phyloP scores from a whole-genome alignment of 2,888 invertebrate species.

The Apodemia hepburni region DNA sequence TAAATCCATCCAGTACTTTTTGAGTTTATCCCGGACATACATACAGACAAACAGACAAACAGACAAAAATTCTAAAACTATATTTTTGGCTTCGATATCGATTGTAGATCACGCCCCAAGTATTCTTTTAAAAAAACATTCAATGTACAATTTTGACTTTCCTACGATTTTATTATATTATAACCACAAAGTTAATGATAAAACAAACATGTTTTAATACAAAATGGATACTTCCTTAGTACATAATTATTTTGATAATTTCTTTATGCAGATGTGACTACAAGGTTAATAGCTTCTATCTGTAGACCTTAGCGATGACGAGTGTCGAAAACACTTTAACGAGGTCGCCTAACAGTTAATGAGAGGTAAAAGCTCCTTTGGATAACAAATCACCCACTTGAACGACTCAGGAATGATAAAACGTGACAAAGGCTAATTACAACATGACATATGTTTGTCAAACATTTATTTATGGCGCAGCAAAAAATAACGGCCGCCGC shows the following conservation, averaged over 20 bases:
- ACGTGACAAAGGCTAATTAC: constrained; percentile 37
- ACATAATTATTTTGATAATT: constrained; percentile 4
- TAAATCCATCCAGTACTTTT: too few species aligned
- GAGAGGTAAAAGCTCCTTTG: constrained; percentile 65
- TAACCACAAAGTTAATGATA: not conserved
- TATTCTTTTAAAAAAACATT: too few species aligned
- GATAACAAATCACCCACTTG: constrained; percentile 48
- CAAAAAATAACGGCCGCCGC: constrained; percentile 15
- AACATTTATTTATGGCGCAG: constrained; percentile 16
- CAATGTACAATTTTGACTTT: too few species aligned
- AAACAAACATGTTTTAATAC: not conserved
- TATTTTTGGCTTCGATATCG: too few species aligned
- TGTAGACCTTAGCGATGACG: constrained; percentile 35
- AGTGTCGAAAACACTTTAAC: constrained; percentile 54
- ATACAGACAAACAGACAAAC: too few species aligned
- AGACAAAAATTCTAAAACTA: too few species aligned
- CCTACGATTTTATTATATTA: too few species aligned
- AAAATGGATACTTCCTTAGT: constrained; percentile 1
- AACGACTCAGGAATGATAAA: constrained; percentile 38
- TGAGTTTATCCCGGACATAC: too few species aligned
- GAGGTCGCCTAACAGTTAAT: constrained; percentile 69
- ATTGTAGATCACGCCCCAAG: too few species aligned
- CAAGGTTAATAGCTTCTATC: constrained; percentile 10
- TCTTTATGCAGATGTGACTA: constrained; percentile 5
- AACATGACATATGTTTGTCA: constrained; percentile 28